phyloP scores from a whole-genome alignment of 2,888 invertebrate genomes.

The Syrphus vitripennis region DNA sequence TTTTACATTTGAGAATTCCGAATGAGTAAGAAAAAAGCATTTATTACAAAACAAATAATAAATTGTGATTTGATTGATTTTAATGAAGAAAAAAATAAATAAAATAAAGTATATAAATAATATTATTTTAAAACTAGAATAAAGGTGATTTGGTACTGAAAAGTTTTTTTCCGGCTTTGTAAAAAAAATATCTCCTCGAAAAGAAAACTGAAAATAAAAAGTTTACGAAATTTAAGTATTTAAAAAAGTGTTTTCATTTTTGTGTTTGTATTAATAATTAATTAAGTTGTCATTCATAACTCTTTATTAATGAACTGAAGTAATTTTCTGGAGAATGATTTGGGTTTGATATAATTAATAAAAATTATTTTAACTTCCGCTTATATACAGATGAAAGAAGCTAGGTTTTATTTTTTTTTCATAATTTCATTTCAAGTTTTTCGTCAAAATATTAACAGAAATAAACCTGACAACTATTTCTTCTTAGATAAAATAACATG shows the following conservation, averaged over 20 bases:
- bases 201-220: slow-evolving; percentile 35
- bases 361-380: slow-evolving; percentile 10
- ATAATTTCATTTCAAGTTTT: not conserved
- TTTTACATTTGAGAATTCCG: slow-evolving; percentile 1
- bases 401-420: not conserved
- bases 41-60: slow-evolving; percentile 63
- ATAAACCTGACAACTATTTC: slow-evolving; percentile 46
- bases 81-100: slow-evolving; percentile 48
- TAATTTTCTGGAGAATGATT: not conserved
- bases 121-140: slow-evolving; percentile 23
- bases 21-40: slow-evolving; percentile 52
- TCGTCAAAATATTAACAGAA: not conserved
- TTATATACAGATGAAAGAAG: slow-evolving; percentile 16
- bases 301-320: slow-evolving; percentile 10
- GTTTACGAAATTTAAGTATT: slow-evolving; percentile 5
- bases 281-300: not conserved
- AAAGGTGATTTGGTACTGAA: slow-evolving; percentile 61
- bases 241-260: not conserved
- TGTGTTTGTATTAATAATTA: slow-evolving; percentile 1
- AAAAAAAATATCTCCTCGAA: slow-evolving; percentile 48
- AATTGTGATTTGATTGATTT: slow-evolving; percentile 41
- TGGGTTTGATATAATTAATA: not conserved
- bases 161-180: slow-evolving; percentile 16
- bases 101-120: slow-evolving; percentile 18
- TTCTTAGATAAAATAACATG: slow-evolving; percentile 76